phyloP scores from a whole-genome alignment of 2,888 invertebrate genomes.

The Pemphredon lugubris region DNA sequence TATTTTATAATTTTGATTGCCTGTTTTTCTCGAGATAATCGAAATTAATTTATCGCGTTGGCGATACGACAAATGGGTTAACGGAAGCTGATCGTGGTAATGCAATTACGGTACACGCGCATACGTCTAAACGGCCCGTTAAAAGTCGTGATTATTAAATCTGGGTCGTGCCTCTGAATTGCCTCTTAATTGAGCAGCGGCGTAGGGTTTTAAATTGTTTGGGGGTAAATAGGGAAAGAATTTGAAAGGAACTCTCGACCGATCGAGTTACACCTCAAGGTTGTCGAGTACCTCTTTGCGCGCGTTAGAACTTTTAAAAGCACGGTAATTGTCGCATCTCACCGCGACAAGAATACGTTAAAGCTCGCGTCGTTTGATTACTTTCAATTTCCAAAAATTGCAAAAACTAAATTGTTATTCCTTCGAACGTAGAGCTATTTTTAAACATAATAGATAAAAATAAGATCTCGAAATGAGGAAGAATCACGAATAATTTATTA shows the following conservation, averaged over 20 bases:
- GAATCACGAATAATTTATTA: too few species aligned
- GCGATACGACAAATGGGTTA: not conserved
- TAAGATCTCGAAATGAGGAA: too few species aligned
- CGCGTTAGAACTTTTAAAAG: too few species aligned
- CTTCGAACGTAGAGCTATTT: too few species aligned
- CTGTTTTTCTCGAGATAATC: not conserved
- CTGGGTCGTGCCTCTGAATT: not conserved
- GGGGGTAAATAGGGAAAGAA: not conserved
- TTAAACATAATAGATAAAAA: too few species aligned
- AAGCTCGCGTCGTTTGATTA: too few species aligned
- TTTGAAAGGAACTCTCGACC: not conserved
- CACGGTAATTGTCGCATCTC: not conserved
- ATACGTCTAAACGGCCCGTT: not conserved
- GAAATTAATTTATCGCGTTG: not conserved
- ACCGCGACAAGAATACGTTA: too few species aligned
- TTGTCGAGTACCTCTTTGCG: too few species aligned
- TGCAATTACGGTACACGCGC: not conserved
- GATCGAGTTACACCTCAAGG: too few species aligned
- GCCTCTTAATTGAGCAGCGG: not conserved
- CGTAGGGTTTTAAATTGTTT: not conserved
- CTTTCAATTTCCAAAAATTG: too few species aligned
- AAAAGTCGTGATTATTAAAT: conserved; percentile 8
- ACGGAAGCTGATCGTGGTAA: not conserved
- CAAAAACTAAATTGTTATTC: too few species aligned
- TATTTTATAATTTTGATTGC: too few species aligned